Conservation (phyloP, 2,888 invertebrate genomes). For the Heteropelma amictum region DNA sequence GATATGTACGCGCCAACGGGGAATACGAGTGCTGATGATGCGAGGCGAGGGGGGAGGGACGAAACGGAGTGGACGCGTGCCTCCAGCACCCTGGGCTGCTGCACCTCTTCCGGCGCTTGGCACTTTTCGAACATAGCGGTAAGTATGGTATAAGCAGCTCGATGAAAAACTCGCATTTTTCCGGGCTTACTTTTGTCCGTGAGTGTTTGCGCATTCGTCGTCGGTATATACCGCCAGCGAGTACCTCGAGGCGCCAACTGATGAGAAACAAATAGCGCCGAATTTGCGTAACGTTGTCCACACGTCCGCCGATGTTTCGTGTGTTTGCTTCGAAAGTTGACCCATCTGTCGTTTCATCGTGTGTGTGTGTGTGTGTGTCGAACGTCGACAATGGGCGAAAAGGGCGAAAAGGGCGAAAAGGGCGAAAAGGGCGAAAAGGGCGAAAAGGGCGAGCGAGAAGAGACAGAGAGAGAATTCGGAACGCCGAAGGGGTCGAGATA, state of each 20-base stretch:
- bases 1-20: no score
- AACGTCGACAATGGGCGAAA: constrained; percentile 48
- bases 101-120: no score
- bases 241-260: constrained; percentile 14
- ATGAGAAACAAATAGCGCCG: no score
- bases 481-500: constrained; percentile 53
- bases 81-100: no score
- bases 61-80: no score
- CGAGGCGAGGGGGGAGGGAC: no score
- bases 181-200: no score
- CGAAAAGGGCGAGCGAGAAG: constrained; percentile 35
- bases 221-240: constrained; percentile 23
- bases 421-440: constrained; percentile 48
- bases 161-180: no score
- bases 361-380: not conserved
- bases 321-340: constrained; percentile 5
- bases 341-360: constrained; percentile 52
- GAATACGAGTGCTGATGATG: no score
- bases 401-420: constrained; percentile 31
- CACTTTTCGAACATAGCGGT: no score
- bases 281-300: constrained; percentile 4
- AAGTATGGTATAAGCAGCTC: no score
- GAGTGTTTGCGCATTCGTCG: no score
- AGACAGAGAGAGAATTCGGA: constrained; percentile 63
- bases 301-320: constrained; percentile 36